Percentiles rank a stretch among this genome's conserved stretches.
Conservation (phyloP, 2,888 invertebrate species). For the Automeris io region DNA sequence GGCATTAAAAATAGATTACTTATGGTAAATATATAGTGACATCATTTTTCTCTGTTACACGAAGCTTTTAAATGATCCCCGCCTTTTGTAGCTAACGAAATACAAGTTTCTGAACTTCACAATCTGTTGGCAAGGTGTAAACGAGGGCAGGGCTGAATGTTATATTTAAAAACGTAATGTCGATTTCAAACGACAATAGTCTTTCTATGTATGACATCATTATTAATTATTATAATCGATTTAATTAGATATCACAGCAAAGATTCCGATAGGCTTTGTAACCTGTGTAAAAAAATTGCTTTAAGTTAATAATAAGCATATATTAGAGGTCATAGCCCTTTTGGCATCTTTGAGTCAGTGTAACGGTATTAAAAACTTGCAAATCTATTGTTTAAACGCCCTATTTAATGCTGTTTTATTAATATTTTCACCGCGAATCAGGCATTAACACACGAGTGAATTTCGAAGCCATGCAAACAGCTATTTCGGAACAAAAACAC, state of each 20-base stretch:
- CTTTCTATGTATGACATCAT: neutral
- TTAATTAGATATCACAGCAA: neutral
- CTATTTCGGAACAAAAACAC: conserved; percentile 39
- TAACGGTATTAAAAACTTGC: conserved; percentile 2
- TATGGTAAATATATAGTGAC: too few species aligned
- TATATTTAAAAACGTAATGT: neutral
- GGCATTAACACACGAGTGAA: conserved; percentile 23
- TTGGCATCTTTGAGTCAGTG: neutral
- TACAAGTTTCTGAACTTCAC: neutral
- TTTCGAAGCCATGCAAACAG: conserved; percentile 28
- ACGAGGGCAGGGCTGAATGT: neutral
- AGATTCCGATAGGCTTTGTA: neutral
- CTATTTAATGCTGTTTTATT: neutral
- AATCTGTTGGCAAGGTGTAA: neutral
- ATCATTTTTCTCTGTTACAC: too few species aligned
- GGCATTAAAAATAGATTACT: too few species aligned
- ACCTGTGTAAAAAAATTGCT: too few species aligned
- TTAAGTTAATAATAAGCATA: too few species aligned
- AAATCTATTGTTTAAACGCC: neutral
- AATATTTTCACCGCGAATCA: conserved; percentile 9
- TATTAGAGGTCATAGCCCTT: conserved; percentile 1
- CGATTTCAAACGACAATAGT: neutral
- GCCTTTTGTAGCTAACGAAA: neutral
- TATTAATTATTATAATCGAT: neutral
- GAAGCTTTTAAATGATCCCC: too few species aligned